These are phyloP conservation scores for Drosophila vallismaia DNA, from an alignment of 2,888 invertebrate genomes.

Conservation along the genomic window DNA sequence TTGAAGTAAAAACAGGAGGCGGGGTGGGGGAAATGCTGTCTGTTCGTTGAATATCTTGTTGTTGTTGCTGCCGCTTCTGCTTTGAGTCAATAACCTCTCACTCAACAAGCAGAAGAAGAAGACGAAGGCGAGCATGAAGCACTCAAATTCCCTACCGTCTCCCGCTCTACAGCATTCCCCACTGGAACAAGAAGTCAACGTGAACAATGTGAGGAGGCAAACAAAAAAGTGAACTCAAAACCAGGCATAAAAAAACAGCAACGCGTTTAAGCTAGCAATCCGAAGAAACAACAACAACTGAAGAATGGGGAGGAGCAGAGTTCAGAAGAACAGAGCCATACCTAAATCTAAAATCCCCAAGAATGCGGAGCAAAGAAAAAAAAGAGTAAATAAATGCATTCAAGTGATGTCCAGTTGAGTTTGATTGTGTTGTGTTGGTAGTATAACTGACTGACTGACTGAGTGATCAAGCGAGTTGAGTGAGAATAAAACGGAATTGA, in stretches of 20 bases:
- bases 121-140: slow-evolving; percentile 15
- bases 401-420: slow-evolving; percentile 13
- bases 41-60: slow-evolving; percentile 16
- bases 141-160: slow-evolving; percentile 35
- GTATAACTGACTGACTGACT: neutral
- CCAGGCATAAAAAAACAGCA: slow-evolving; percentile 45
- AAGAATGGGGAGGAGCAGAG: slow-evolving; percentile 11
- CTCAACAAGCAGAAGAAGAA: slow-evolving; percentile 4
- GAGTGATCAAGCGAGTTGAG: neutral
- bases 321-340: slow-evolving; percentile 1
- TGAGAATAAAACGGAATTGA: neutral
- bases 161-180: neutral
- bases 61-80: neutral
- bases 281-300: slow-evolving; percentile 34
- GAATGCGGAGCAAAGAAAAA: slow-evolving; percentile 4
- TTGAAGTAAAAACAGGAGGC: slow-evolving; percentile 11
- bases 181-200: slow-evolving; percentile 51
- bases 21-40: slow-evolving; percentile 15
- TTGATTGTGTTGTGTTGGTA: neutral
- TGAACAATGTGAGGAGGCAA: slow-evolving; percentile 61
- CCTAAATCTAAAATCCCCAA: slow-evolving; percentile 3
- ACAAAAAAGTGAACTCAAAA: slow-evolving; percentile 64
- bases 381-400: slow-evolving; percentile 1
- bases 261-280: slow-evolving; percentile 64
- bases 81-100: slow-evolving; percentile 37